A percentile compares a stretch with the other conserved stretches of the same genome.
phyloP scores from a whole-genome alignment of 2,113 vertebrate genomes.

The Vimba vimba region DNA sequence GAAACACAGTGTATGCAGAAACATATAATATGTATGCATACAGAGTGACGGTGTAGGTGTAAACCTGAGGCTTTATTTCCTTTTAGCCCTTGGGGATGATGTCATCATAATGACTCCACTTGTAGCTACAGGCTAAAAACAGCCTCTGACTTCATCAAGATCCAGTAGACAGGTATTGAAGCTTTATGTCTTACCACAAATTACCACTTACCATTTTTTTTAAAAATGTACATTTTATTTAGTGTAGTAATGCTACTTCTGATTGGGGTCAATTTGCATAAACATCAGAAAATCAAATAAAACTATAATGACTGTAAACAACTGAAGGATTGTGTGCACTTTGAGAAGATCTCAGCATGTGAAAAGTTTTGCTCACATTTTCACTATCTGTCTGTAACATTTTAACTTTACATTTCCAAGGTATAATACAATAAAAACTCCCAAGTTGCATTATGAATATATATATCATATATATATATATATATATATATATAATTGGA shows the following conservation, averaged over 20 bases:
- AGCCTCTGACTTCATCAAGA: neutral
- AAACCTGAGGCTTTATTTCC: neutral
- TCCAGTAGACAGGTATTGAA: neutral
- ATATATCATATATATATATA: no score
- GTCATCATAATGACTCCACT: neutral
- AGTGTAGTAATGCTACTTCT: neutral
- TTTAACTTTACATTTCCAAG: neutral
- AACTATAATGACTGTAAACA: neutral
- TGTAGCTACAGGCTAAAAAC: slow-evolving; percentile 2
- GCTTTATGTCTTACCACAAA: neutral
- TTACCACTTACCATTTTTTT: no score
- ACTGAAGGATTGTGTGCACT: neutral
- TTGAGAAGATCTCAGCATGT: neutral
- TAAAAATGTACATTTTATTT: neutral
- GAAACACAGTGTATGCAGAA: slow-evolving; percentile 8
- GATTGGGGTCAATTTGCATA: neutral
- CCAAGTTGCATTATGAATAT: no score
- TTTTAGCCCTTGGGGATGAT: neutral
- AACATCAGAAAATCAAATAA: no score
- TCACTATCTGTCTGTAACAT: neutral
- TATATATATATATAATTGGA: no score
- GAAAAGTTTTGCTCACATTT: neutral
- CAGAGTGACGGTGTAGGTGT: neutral
- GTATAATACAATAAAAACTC: no score
- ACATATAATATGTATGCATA: neutral